Conservation (phyloP, 2,888 invertebrate genomes). For the Orthosia gracilis region DNA sequence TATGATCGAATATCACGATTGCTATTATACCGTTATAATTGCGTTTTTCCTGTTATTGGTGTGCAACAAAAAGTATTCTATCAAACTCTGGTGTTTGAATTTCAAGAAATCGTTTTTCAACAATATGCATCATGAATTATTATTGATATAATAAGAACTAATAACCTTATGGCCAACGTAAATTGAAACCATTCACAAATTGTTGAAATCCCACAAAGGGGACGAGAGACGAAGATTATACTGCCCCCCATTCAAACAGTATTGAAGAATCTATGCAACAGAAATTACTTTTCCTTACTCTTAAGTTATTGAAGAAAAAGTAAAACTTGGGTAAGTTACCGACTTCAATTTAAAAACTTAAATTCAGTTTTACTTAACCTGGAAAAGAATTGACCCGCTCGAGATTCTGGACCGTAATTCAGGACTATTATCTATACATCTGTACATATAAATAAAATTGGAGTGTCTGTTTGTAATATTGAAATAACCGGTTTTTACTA, state of each 20-base stretch:
- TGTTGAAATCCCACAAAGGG: background rate
- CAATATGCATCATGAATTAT: no score
- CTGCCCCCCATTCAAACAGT: background rate
- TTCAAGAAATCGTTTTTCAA: background rate
- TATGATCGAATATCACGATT: background rate
- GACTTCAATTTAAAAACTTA: constrained; percentile 21
- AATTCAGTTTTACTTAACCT: constrained; percentile 2
- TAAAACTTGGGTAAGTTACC: background rate
- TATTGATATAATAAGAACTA: background rate
- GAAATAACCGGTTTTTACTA: no score
- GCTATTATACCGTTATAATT: background rate
- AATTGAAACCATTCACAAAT: background rate
- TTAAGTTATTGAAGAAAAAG: background rate
- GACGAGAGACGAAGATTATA: background rate
- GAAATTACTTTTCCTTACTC: background rate
- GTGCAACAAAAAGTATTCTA: background rate
- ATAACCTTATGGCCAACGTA: background rate
- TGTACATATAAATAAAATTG: no score
- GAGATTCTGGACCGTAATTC: background rate
- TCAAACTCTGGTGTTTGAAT: background rate
- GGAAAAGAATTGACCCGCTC: background rate
- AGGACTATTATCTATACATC: no score
- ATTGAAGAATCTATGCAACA: no score
- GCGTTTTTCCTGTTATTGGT: background rate
- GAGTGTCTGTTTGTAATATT: no score